Conservation (phyloP, 2,797 vertebrate species). For the Sebastes itinus region DNA sequence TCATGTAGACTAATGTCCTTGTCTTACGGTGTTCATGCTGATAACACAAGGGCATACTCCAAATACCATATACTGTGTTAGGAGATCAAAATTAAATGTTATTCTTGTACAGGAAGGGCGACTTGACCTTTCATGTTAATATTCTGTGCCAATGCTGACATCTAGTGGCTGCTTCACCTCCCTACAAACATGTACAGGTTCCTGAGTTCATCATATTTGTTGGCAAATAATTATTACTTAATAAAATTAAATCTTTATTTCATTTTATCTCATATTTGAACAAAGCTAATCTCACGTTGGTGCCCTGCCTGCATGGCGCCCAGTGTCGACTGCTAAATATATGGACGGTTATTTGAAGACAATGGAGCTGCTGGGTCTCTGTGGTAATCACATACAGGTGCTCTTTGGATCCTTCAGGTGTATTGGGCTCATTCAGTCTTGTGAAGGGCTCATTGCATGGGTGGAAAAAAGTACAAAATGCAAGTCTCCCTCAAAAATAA, state of each 20-base stretch:
- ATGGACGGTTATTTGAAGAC: background rate
- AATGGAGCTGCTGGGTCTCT: too few relatives aligned
- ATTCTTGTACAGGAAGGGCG: background rate
- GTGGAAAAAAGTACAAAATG: too few relatives aligned
- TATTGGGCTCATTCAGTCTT: too few relatives aligned
- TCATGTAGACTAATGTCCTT: background rate
- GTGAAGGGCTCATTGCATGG: too few relatives aligned
- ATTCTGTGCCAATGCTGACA: constrained; percentile 34
- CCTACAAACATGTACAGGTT: background rate
- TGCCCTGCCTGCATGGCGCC: background rate
- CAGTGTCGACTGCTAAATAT: background rate
- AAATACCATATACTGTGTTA: background rate
- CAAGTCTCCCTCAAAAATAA: too few relatives aligned
- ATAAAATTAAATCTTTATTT: background rate
- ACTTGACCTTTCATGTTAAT: background rate
- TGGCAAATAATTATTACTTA: background rate
- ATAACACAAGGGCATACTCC: background rate
- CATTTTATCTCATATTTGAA: background rate
- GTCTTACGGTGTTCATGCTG: background rate
- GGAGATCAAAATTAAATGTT: background rate
- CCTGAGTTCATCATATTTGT: background rate
- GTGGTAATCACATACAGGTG: too few relatives aligned
- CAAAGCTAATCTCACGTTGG: background rate
- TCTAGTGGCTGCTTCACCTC: constrained; percentile 37
- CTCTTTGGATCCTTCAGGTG: too few relatives aligned